Percentiles rank a stretch among this genome's conserved stretches.
Evolutionary conservation across 2,113 vertebrate species (phyloP).

Genomic region (Gallinago media): DNA sequence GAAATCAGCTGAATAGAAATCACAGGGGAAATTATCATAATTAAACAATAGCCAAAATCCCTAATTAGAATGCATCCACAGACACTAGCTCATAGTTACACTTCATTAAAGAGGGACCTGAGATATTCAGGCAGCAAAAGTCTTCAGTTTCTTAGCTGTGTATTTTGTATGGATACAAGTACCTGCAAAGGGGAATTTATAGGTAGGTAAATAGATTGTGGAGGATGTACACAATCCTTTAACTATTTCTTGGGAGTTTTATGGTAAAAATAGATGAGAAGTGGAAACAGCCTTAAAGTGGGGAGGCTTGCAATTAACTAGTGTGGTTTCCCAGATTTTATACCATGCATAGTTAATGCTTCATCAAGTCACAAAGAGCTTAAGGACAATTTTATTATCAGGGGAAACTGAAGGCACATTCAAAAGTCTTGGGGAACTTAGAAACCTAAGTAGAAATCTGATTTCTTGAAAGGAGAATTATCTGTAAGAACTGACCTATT

Average conservation of each 20-base stretch:
- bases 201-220: not conserved
- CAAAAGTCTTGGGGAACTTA: not conserved
- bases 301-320: not conserved
- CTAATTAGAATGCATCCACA: not conserved
- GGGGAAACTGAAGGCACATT: not conserved
- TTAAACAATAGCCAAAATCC: not conserved
- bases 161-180: not conserved
- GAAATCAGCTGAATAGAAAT: slow-evolving; percentile 4
- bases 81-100: not conserved
- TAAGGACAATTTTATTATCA: not conserved
- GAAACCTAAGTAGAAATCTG: not conserved
- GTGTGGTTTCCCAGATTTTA: not conserved
- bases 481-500: not conserved
- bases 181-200: not conserved
- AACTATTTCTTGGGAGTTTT: not conserved
- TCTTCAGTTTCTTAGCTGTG: not conserved
- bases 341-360: not conserved
- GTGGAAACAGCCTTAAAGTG: not conserved
- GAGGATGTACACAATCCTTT: not conserved
- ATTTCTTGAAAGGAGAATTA: not conserved
- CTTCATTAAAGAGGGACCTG: not conserved
- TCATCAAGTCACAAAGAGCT: not conserved
- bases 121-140: not conserved
- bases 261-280: not conserved
- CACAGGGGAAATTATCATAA: not conserved